Base-by-base conservation (phyloP, 2,888 invertebrate species). In the Drosophila putrida region DNA sequence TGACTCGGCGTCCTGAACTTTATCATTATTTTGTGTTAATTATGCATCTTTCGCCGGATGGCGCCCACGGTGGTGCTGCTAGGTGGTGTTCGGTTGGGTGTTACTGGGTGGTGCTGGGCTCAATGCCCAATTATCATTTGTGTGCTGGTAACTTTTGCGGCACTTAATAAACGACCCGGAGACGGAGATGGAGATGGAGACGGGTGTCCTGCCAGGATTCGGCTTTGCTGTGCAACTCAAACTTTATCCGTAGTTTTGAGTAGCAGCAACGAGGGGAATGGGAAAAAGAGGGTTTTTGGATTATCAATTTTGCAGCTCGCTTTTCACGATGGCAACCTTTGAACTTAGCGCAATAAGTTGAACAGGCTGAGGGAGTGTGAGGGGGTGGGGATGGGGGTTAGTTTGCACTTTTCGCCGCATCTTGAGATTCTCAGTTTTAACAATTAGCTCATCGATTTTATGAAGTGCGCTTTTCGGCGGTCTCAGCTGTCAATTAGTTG, bases 91-190 rank as follows among this genome's bases (percentile, higher is more conserved):
- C n/a, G n/a, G n/a, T 10, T 5, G 11, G 1, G 10, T 27, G 28
- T 4, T 31, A 10, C 6, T 43, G 20, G 11, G 9, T 43, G n/a
- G 38, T 35, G 61, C 11, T 15, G 44, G 50, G 63, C 72, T 69
- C 82, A 87, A 81, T 81, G 88, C 85, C 84, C 89, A 87, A 87
- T 83, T 83, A 83, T 89, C 83, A 89, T 89, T 83, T 83, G 76
- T 71, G 76, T 86, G 71, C 71, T 53, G 38, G 72, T 63, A 83
- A 83, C 88, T 89, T 83, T 83, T 75, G 82, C 71, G 64, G 78
- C 89, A 83, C 89, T 83, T 83, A 83, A 89, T 83, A 89, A 89
- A 83, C 78, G 67, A 69, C 71, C 67, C 41, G 35, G 28, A 15
- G 50, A 13, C 25, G 31, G 20, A 41, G 44, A 8, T n/a, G 43